These are phyloP conservation scores for Escarpia spicata DNA, from an alignment of 2,888 invertebrate genomes.

Conservation along the genomic window DNA sequence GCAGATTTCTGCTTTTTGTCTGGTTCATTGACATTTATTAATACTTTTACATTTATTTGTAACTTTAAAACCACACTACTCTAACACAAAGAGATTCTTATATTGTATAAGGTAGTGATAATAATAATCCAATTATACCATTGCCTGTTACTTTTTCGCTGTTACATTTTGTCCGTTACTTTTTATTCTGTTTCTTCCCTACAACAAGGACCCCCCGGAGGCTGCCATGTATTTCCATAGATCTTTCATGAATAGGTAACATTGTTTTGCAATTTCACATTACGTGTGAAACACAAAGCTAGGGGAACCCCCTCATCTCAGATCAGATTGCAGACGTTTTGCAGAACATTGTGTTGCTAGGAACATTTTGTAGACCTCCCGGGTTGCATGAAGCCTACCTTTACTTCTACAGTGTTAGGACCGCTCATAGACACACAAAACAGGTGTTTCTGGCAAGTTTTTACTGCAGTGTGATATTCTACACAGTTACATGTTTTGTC, in stretches of 20 bases:
- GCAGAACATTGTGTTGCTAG: too few relatives aligned
- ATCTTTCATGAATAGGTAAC: not conserved
- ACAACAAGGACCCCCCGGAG: not conserved
- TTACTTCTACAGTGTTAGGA: not conserved
- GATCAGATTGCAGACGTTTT: too few relatives aligned
- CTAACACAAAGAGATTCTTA: too few relatives aligned
- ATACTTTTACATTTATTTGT: too few relatives aligned
- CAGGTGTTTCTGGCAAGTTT: not conserved
- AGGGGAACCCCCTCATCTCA: not conserved
- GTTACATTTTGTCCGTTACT: too few relatives aligned
- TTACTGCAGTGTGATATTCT: not conserved
- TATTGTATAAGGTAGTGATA: too few relatives aligned
- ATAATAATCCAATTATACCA: too few relatives aligned
- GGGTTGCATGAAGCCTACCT: not conserved
- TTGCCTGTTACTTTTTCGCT: too few relatives aligned
- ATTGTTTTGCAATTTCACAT: not conserved
- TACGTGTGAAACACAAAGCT: not conserved
- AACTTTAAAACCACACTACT: too few relatives aligned
- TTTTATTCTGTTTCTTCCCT: too few relatives aligned
- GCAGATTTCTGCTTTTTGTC: too few relatives aligned
- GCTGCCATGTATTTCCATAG: not conserved
- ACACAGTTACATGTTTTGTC: slow-evolving; percentile 10
- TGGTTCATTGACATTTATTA: too few relatives aligned
- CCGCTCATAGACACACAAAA: not conserved
- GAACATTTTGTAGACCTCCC: not conserved